Percentiles rank a stretch among this genome's conserved stretches.
phyloP scores from a whole-genome alignment of 2,113 vertebrate genomes.

The Coturnix japonica region DNA sequence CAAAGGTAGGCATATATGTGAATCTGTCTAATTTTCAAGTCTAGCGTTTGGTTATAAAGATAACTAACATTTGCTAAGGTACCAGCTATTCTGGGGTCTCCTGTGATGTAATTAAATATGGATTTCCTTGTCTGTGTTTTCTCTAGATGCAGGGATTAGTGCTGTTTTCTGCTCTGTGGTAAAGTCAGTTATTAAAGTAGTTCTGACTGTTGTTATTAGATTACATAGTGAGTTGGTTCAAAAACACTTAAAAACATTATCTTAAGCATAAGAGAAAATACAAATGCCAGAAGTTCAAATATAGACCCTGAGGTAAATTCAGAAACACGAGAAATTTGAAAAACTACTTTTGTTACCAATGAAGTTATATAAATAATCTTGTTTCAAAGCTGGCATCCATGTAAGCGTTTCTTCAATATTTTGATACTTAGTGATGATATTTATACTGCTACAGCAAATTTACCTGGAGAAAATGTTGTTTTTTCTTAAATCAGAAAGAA shows the following conservation, averaged over 20 bases:
- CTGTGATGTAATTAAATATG: not conserved
- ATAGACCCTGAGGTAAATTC: not conserved
- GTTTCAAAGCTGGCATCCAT: accelerated
- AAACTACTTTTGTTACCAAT: not conserved
- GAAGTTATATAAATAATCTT: not conserved
- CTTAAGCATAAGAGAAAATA: not conserved
- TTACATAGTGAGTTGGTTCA: not conserved
- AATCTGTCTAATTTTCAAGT: not conserved
- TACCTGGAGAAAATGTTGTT: constrained; percentile 37
- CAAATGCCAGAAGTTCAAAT: not conserved
- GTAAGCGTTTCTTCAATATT: not conserved
- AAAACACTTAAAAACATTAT: not conserved
- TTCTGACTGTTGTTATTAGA: not conserved
- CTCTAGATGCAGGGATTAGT: not conserved
- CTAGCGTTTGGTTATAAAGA: not conserved
- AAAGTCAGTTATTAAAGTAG: not conserved
- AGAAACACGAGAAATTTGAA: not conserved
- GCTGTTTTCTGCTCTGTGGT: not conserved
- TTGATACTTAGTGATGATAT: not conserved
- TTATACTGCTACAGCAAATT: constrained; percentile 17
- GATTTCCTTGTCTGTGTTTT: not conserved
- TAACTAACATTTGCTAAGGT: not conserved
- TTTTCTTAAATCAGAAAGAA: constrained; percentile 87
- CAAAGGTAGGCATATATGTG: too few species aligned
- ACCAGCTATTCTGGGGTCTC: not conserved